A percentile compares a stretch with the other conserved stretches of the same genome.
Conservation (phyloP, 2,888 invertebrate species). For the Agrochola lota region DNA sequence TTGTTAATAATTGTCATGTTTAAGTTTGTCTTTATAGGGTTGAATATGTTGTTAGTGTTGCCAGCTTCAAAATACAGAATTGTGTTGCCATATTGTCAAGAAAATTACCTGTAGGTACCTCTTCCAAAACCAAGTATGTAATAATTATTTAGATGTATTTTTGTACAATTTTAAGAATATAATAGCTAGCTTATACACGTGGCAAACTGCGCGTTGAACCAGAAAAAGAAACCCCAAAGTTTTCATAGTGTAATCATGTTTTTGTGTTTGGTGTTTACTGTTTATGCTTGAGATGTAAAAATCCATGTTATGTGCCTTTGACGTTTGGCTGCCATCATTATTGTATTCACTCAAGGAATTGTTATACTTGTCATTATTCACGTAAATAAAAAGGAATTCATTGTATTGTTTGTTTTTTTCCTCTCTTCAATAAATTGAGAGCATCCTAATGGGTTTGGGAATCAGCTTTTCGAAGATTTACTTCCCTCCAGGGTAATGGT, state of each 20-base stretch:
- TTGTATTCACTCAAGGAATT: constrained; percentile 79
- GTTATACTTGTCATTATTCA: constrained; percentile 83
- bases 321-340: constrained; percentile 76
- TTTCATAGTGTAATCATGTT: constrained; percentile 72
- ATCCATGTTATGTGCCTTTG: constrained; percentile 80
- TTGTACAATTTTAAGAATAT: constrained; percentile 66
- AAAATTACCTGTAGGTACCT: constrained; percentile 51
- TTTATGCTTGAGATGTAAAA: constrained; percentile 73
- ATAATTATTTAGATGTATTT: constrained; percentile 63
- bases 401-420: constrained; percentile 75
- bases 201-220: constrained; percentile 28
- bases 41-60: constrained; percentile 67
- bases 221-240: constrained; percentile 60
- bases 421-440: background rate
- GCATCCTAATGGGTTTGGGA: background rate
- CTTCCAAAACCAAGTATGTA: constrained; percentile 54
- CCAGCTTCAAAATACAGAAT: constrained; percentile 65
- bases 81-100: constrained; percentile 69
- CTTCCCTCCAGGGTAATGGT: no score
- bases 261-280: constrained; percentile 65
- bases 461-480: background rate
- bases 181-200: constrained; percentile 51
- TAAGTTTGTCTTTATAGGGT: constrained; percentile 71
- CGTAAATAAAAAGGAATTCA: constrained; percentile 87
- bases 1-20: constrained; percentile 74